Evolutionary conservation across 2,113 vertebrate species (phyloP).

Genomic region (Embiotoca jacksoni): DNA sequence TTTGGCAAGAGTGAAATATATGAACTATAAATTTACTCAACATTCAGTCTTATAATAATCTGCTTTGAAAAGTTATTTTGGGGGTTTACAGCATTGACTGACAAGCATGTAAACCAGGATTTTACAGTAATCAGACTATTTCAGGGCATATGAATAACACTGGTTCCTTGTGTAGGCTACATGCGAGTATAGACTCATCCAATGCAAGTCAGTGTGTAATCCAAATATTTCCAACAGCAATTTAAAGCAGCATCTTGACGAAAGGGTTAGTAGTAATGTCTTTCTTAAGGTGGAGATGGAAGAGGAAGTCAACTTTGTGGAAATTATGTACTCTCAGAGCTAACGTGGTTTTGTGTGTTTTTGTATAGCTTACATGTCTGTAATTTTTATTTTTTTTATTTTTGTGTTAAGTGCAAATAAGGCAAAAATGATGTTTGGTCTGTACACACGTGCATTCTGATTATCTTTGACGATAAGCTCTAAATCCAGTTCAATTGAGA

Average conservation of each 20-base stretch:
- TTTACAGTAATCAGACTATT: not conserved
- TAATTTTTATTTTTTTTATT: no score
- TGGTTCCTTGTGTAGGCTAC: no score
- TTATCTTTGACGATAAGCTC: no score
- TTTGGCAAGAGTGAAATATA: no score
- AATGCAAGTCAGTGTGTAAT: not conserved
- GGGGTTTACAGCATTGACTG: not conserved
- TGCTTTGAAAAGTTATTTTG: no score
- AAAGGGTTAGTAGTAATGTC: conserved; percentile 6
- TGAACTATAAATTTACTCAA: no score
- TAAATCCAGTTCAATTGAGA: no score
- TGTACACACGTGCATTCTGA: no score
- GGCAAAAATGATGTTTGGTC: no score
- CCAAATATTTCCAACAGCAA: conserved; percentile 10
- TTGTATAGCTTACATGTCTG: not conserved
- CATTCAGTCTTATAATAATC: no score
- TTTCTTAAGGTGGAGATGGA: conserved; percentile 74
- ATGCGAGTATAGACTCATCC: not conserved
- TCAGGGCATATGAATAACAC: not conserved
- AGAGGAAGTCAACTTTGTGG: not conserved
- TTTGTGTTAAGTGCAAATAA: no score
- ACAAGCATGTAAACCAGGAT: not conserved
- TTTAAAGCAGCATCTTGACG: conserved; percentile 38
- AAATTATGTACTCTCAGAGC: conserved; percentile 8
- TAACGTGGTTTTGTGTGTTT: not conserved